phyloP scores from a whole-genome alignment of 1,140 invertebrate genomes.

The Bombus superbus region DNA sequence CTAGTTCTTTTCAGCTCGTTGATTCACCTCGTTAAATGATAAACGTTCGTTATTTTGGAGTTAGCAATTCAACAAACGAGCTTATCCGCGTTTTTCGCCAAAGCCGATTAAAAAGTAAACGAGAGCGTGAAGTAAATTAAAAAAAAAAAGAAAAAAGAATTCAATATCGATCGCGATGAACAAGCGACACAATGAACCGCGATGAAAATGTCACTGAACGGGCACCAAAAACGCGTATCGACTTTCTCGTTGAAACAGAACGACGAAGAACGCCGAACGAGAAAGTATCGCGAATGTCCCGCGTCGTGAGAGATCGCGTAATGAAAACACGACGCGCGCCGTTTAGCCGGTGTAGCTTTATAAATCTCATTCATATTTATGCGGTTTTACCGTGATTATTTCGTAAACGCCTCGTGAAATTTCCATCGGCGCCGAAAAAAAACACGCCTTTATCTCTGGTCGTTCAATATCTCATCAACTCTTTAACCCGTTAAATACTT shows the following conservation, averaged over 20 bases:
- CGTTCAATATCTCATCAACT: neutral
- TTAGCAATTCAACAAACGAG: slow-evolving; percentile 19
- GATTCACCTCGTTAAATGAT: neutral
- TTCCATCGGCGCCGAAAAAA: neutral
- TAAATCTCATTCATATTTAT: slow-evolving; percentile 29
- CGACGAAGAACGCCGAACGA: neutral
- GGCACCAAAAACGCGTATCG: slow-evolving; percentile 5
- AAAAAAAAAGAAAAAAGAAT: neutral
- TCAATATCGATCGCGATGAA: slow-evolving; percentile 11
- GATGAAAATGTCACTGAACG: slow-evolving; percentile 1
- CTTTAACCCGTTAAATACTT: neutral
- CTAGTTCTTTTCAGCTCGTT: neutral
- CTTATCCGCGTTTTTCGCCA: neutral
- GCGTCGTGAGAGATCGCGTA: neutral
- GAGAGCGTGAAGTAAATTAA: slow-evolving; percentile 2
- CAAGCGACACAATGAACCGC: neutral
- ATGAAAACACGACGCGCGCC: slow-evolving; percentile 15
- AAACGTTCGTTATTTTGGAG: neutral
- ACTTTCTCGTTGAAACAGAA: neutral
- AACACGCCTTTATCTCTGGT: neutral
- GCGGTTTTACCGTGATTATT: neutral
- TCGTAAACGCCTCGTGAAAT: neutral
- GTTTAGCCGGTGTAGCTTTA: neutral
- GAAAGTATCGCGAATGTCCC: neutral
- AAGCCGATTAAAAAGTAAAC: slow-evolving; percentile 28